phyloP scores from a whole-genome alignment of 2,113 vertebrate species.

The Poeciliopsis retropinna region DNA sequence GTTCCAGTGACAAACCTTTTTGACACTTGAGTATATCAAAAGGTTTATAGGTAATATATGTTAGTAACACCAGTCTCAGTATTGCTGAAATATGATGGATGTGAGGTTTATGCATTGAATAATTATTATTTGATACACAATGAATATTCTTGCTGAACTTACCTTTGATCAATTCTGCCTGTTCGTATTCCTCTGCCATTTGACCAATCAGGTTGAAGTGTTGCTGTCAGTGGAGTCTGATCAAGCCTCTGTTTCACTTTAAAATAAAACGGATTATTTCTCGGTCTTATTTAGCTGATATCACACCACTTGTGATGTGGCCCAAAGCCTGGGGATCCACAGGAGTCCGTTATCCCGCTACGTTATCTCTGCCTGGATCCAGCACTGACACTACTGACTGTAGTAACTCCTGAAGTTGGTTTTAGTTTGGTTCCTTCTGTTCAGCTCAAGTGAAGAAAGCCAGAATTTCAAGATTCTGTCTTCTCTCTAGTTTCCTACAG shows the following conservation, averaged over 20 bases:
- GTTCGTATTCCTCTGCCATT: slow-evolving; percentile 66
- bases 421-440: background rate
- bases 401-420: background rate
- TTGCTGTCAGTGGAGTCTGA: background rate
- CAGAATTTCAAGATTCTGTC: background rate
- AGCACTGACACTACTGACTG: background rate
- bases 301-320: background rate
- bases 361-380: background rate
- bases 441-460: background rate
- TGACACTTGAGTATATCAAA: too few species aligned
- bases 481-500: background rate
- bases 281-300: slow-evolving; percentile 2
- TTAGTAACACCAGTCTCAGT: too few species aligned
- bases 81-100: background rate
- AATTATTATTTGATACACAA: background rate
- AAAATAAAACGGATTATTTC: background rate
- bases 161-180: slow-evolving; percentile 64
- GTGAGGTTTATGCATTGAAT: background rate
- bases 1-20: too few species aligned
- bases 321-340: background rate
- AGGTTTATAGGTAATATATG: too few species aligned
- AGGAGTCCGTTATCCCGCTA: background rate
- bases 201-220: background rate
- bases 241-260: background rate
- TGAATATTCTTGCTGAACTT: slow-evolving; percentile 6